phyloP scores from a whole-genome alignment of 2,113 vertebrate genomes.

The Spea multiplicata region DNA sequence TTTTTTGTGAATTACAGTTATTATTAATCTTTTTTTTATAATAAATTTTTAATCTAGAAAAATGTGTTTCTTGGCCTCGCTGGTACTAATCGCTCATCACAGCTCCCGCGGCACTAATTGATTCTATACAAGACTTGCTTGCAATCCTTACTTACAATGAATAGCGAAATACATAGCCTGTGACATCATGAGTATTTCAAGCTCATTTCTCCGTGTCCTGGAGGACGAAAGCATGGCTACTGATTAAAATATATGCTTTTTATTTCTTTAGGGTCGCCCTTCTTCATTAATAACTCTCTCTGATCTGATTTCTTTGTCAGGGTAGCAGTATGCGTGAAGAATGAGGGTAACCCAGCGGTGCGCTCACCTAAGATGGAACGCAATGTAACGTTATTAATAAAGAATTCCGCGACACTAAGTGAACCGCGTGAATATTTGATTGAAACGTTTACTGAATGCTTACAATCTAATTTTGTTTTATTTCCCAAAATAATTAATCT shows the following conservation, averaged over 20 bases:
- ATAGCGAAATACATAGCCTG: neutral
- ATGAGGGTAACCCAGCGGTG: neutral
- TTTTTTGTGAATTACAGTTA: no score
- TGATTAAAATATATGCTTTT: neutral
- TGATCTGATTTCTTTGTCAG: constrained; percentile 26
- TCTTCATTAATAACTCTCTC: constrained; percentile 4
- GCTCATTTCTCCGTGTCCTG: neutral
- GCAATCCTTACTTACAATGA: neutral
- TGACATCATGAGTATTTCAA: constrained; percentile 27
- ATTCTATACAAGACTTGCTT: neutral
- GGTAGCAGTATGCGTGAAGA: constrained; percentile 3
- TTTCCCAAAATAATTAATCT: no score
- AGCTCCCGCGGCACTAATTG: no score
- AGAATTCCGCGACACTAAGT: no score
- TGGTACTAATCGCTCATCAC: neutral
- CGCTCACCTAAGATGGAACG: no score
- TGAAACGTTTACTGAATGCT: no score
- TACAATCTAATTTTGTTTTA: no score
- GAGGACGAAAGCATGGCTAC: neutral
- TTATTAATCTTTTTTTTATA: no score
- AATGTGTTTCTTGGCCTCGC: no score
- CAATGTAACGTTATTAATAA: no score
- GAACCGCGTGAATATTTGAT: no score
- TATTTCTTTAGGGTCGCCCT: neutral
- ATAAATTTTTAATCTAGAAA: no score